Evolutionary conservation across 1,140 invertebrate genomes (phyloP).

Genomic region (Drosophila subobscura): DNA sequence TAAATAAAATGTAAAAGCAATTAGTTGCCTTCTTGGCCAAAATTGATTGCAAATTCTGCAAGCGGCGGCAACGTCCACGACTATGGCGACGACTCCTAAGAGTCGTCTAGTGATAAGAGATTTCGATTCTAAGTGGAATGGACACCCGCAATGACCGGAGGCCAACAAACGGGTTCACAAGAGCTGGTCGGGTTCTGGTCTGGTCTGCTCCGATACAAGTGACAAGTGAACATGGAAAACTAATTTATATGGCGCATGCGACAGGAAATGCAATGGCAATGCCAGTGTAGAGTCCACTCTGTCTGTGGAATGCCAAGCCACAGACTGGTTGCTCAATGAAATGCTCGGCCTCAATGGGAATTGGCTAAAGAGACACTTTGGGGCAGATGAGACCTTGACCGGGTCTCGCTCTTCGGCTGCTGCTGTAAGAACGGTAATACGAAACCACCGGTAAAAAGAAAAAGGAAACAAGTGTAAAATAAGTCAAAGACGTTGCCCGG

Average conservation of each 20-base stretch:
- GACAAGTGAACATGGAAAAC: conserved; percentile 78
- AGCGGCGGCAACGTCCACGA: conserved; percentile 10
- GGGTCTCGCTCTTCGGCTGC: conserved; percentile 22
- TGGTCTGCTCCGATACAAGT: conserved; percentile 61
- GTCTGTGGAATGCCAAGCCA: conserved; percentile 18
- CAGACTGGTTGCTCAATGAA: conserved; percentile 39
- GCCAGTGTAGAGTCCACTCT: no score
- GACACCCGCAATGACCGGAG: conserved; percentile 59
- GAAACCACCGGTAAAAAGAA: conserved; percentile 74
- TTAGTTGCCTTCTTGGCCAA: conserved; percentile 53
- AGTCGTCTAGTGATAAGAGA: conserved; percentile 50
- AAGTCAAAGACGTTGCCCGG: conserved; percentile 38
- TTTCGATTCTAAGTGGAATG: conserved; percentile 58
- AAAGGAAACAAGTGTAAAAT: conserved; percentile 47
- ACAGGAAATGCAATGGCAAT: conserved; percentile 50
- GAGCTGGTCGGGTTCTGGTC: not conserved
- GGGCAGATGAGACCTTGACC: conserved; percentile 70
- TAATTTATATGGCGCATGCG: conserved; percentile 74
- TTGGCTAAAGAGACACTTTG: conserved; percentile 27
- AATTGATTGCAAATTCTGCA: conserved; percentile 59
- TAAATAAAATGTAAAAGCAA: conserved; percentile 46
- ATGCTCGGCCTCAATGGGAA: conserved; percentile 1
- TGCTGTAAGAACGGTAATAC: conserved; percentile 61
- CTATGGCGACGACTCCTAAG: conserved; percentile 9
- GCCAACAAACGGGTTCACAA: conserved; percentile 45